phyloP scores from a whole-genome alignment of 2,113 vertebrate genomes.

The Nannospalax galili region DNA sequence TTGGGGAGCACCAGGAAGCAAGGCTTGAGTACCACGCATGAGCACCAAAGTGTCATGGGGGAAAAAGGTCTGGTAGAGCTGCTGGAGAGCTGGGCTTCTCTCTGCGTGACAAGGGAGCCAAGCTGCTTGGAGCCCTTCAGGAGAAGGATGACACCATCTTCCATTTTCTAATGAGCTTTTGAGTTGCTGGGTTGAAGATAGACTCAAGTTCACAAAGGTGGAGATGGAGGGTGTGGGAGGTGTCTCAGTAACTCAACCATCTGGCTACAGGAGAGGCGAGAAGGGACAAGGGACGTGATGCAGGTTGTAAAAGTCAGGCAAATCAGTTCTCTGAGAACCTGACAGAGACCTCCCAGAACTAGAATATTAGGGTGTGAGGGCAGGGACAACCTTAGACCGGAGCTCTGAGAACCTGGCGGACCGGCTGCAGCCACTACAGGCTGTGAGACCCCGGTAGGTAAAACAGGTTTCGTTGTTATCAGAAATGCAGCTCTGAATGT shows the following conservation, averaged over 20 bases:
- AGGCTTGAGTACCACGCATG: background rate
- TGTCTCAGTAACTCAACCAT: fast-evolving
- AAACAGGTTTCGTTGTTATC: fast-evolving
- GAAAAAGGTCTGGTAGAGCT: fast-evolving
- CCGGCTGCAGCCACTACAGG: fast-evolving
- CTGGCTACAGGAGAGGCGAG: too few species aligned
- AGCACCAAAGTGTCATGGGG: fast-evolving
- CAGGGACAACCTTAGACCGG: fast-evolving
- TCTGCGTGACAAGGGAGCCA: fast-evolving
- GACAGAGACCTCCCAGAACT: too few species aligned
- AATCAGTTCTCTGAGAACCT: background rate
- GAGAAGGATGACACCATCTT: background rate
- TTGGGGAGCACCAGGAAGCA: fast-evolving
- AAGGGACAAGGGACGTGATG: fast-evolving
- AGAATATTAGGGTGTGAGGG: fast-evolving
- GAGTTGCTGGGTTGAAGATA: background rate
- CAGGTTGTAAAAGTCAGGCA: background rate
- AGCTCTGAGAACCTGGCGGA: too few species aligned
- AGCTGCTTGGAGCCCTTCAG: background rate
- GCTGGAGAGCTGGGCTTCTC: background rate
- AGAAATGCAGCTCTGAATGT: fast-evolving
- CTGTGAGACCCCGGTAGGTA: fast-evolving
- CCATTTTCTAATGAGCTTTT: background rate
- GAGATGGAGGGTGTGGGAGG: fast-evolving
- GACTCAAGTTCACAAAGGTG: fast-evolving